Conservation (phyloP, 1,140 invertebrate genomes). For the Steinernema khuongi region DNA sequence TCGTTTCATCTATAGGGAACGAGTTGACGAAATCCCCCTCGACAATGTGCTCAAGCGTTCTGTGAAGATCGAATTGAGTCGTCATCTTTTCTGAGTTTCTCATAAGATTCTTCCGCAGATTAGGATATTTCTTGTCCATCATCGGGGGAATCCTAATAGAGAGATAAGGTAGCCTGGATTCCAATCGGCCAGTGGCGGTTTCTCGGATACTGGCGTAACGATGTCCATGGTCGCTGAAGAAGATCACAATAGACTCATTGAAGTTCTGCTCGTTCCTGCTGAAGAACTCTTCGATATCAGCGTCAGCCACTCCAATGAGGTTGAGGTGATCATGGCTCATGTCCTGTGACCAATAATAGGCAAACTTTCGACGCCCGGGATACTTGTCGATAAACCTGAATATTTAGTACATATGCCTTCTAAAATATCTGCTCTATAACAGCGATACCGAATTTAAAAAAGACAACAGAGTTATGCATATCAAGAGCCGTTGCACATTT, state of each 20-base stretch:
- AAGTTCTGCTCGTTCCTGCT: conserved; percentile 30
- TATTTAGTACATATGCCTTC: conserved; percentile 4
- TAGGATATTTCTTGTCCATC: conserved; percentile 67
- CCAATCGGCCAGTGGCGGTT: conserved; percentile 74
- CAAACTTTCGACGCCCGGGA: conserved; percentile 39
- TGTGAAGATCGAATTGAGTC: conserved; percentile 49
- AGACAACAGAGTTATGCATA: conserved; percentile 19
- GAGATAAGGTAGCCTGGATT: conserved; percentile 79
- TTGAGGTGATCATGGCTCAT: conserved; percentile 51
- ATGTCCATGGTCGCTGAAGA: conserved; percentile 86
- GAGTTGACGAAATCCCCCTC: conserved; percentile 48
- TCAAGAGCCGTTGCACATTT: neutral
- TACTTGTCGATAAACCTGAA: conserved; percentile 41
- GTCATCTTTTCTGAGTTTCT: conserved; percentile 64
- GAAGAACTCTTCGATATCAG: conserved; percentile 40
- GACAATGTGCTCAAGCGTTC: conserved; percentile 48
- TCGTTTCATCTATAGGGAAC: neutral
- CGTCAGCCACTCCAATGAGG: conserved; percentile 35
- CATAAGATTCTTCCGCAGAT: conserved; percentile 67
- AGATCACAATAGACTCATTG: conserved; percentile 67
- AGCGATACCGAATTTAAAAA: neutral
- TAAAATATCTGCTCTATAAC: neutral
- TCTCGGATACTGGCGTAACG: conserved; percentile 73
- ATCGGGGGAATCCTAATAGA: conserved; percentile 72
- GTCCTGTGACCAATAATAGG: conserved; percentile 45